Evolutionary conservation across 2,888 invertebrate genomes (phyloP), one percentile per base, ranked within the genome.

Genomic region (Melanostoma scalare): DNA sequence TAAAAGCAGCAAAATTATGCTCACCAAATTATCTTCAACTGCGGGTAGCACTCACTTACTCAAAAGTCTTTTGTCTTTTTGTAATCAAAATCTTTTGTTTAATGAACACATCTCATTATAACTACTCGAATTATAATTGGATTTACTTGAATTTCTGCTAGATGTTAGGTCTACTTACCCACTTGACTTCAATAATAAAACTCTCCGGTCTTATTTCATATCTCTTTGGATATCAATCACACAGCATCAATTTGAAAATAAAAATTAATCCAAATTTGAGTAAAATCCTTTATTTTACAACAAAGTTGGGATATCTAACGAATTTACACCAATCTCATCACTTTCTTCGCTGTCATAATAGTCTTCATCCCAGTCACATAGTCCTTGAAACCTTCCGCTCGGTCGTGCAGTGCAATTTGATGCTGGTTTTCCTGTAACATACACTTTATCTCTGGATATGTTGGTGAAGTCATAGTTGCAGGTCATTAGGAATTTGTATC

Each of bases 381-480:
- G 80, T 0, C 87, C 87, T 3, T 88, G 86, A 86, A 87, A 90
- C 46, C 88, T 87, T n/a, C 87, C 87, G 73, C 89, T 90, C 4
- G 85, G 75, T 4, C 86, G 87, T 0, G 48, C 55, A 20, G 78
- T 40, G 74, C 91, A 91, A 53, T 89, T 89, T 0, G 90, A 88
- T 1, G 89, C 89, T 3, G 89, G 74, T 6, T 87, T 80, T 4
- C 91, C 91, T 2, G 85, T 63, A 6, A 87, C 86, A 80, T 90
- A 91, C 5, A 91, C 87, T 5, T 89, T 87, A 46, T 89, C 88
- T 2, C 84, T 85, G n/a, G 86, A 86, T n/a, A 91, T 86, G 58
- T 90, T 91, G 30, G 88, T 89, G 56, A 87, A 90, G 76, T 90
- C 89, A 69, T 91, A 91, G 71, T 91, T 91, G 80, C 91, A 91